Evolutionary conservation across 2,888 invertebrate species (phyloP).

Genomic region (Euplexia lucipara): DNA sequence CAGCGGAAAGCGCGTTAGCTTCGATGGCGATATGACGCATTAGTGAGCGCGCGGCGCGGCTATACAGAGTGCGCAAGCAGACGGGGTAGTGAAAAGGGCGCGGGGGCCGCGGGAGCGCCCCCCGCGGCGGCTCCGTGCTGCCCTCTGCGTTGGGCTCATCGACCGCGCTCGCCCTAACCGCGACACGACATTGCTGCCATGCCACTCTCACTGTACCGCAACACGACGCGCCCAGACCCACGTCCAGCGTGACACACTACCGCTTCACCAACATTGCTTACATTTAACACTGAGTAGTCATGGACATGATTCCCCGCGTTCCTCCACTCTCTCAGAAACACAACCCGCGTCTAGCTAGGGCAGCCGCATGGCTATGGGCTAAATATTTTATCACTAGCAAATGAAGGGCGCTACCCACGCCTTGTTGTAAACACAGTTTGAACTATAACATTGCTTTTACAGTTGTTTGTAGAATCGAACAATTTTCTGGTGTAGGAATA

Average conservation of each 20-base stretch:
- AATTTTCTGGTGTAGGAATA: neutral
- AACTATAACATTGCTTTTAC: slow-evolving; percentile 25
- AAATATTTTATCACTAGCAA: slow-evolving; percentile 22
- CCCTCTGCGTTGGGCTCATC: slow-evolving; percentile 90
- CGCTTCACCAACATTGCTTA: slow-evolving; percentile 41
- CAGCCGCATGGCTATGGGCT: slow-evolving; percentile 17
- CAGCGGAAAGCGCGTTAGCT: slow-evolving; percentile 81
- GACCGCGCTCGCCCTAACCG: slow-evolving; percentile 88
- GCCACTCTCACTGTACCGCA: slow-evolving; percentile 84
- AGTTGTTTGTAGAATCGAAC: slow-evolving; percentile 7
- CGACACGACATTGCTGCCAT: slow-evolving; percentile 73
- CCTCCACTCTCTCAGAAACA: slow-evolving; percentile 13
- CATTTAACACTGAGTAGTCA: slow-evolving; percentile 40
- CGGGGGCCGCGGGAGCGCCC: slow-evolving; percentile 77
- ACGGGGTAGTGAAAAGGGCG: slow-evolving; percentile 77
- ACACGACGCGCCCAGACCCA: slow-evolving; percentile 72
- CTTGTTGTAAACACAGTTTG: neutral
- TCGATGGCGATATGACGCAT: slow-evolving; percentile 88
- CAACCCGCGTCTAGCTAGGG: slow-evolving; percentile 10
- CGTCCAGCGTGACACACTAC: slow-evolving; percentile 64
- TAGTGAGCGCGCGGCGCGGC: slow-evolving; percentile 90
- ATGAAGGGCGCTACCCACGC: slow-evolving; percentile 32
- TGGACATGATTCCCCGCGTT: slow-evolving; percentile 20
- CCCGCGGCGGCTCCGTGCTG: slow-evolving; percentile 84
- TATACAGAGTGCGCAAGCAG: slow-evolving; percentile 84